A percentile compares a stretch with the other conserved stretches of the same genome.
phyloP scores from a whole-genome alignment of 2,113 vertebrate species.

The Chroicocephalus ridibundus region DNA sequence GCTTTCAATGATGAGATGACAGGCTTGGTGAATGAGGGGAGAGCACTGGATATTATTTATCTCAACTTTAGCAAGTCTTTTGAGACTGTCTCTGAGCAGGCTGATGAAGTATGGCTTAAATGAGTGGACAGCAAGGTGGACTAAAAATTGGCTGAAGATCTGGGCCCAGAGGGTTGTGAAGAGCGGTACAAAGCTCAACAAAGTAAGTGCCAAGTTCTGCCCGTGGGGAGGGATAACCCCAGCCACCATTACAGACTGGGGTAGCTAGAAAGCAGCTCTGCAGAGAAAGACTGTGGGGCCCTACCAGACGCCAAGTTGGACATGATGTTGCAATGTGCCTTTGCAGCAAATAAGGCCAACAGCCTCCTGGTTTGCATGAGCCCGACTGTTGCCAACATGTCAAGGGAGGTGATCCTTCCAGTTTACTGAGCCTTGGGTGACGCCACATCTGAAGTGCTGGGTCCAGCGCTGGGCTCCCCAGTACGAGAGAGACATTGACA shows the following conservation, averaged over 20 bases:
- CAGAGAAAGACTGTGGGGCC: background rate
- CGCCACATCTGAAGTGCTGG: background rate
- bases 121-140: background rate
- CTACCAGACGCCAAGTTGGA: background rate
- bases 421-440: background rate
- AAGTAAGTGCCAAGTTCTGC: background rate
- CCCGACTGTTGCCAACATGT: background rate
- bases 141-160: background rate
- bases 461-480: background rate
- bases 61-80: background rate
- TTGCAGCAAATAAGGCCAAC: background rate
- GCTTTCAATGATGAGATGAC: background rate
- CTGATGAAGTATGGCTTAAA: background rate
- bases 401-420: background rate
- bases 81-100: background rate
- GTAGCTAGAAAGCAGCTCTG: background rate
- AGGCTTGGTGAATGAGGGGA: background rate
- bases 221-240: fast-evolving
- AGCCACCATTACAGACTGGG: background rate
- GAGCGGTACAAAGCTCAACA: background rate
- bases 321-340: background rate
- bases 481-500: background rate
- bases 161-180: background rate
- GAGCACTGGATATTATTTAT: background rate
- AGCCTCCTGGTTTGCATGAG: background rate